Evolutionary conservation across 2,113 vertebrate genomes (phyloP), one percentile per base, ranked within the genome.

Genomic region (Bucco capensis): DNA sequence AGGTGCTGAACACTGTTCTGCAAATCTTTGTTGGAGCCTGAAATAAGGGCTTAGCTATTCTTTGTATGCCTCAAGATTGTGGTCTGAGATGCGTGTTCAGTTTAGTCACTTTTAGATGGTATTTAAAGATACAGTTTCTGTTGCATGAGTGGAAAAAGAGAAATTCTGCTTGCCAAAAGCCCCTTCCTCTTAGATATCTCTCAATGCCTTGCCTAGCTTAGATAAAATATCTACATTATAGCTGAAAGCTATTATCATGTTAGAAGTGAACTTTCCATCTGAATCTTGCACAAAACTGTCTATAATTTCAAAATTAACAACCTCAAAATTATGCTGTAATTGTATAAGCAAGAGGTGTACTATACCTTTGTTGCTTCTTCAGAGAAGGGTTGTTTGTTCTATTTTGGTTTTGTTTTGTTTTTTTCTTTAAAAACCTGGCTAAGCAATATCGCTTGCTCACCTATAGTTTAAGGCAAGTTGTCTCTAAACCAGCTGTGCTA

Each of bases 121-220:
- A 56, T 60, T 70, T 91, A 21, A 78, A 94, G 77, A 72, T 53
- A 25, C 5, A 54, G 6, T 57, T 90, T 82, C 54, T 75, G 25
- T 86, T 93, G 46, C 46, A 75, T 84, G 49, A 65, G 31, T 44
- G 21, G 53, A 81, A 86, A 90, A 90, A 75, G 24, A 82, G 10
- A 74, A 74, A 73, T 85, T 56, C 14, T 67, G 33, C 60, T 83
- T 80, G 27, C 35, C n/a, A 50, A 70, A 93, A 88, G 14, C 5
- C 21, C 21, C 3, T 5, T 89, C 19, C 28, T 80, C 38, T 93
- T 58, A 77, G 51, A 77, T 76, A 54, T 37, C 47, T 65, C 25
- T 83, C 33, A 50, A 8, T 58, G 28, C 19, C 16, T 73, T 60
- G 30, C 30, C 38, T 80, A 77, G 42, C 42, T 88, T 51, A 75